phyloP scores from a whole-genome alignment of 2,797 vertebrate species.

The Premnoplex brunnescens region DNA sequence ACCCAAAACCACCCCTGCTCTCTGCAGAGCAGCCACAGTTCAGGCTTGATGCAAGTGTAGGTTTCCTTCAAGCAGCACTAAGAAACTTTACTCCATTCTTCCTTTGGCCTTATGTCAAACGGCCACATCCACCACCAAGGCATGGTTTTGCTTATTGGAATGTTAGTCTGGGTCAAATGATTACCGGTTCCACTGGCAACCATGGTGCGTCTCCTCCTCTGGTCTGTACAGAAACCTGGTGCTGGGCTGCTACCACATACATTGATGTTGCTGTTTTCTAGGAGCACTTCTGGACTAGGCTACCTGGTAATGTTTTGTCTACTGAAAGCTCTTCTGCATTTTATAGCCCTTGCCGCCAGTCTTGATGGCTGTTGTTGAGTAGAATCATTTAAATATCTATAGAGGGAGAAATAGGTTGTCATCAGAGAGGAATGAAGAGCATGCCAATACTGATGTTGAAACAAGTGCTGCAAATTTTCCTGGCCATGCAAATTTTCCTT shows the following conservation, averaged over 20 bases:
- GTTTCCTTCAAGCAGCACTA: not conserved
- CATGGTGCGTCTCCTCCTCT: not conserved
- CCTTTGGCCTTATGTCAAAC: not conserved
- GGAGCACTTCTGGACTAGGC: not conserved
- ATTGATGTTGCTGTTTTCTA: not conserved
- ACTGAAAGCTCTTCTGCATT: not conserved
- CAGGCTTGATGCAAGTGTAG: not conserved
- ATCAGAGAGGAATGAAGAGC: rapidly evolving
- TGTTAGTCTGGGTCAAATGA: not conserved
- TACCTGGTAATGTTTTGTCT: not conserved
- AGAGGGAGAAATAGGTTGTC: not conserved
- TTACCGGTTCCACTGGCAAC: not conserved
- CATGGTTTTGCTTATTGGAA: not conserved
- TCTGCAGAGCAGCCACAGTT: not conserved
- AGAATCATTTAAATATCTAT: not conserved
- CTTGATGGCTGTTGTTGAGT: not conserved
- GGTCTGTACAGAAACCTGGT: not conserved
- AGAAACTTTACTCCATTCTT: not conserved
- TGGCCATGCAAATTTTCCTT: no score
- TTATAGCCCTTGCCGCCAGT: not conserved
- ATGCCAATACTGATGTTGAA: not conserved
- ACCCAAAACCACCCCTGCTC: not conserved
- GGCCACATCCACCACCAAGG: not conserved
- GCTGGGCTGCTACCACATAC: not conserved
- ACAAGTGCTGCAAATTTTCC: not conserved